A percentile compares a stretch with the other conserved stretches of the same genome.
phyloP scores from a whole-genome alignment of 2,113 vertebrate species.

The Bubo bubo region DNA sequence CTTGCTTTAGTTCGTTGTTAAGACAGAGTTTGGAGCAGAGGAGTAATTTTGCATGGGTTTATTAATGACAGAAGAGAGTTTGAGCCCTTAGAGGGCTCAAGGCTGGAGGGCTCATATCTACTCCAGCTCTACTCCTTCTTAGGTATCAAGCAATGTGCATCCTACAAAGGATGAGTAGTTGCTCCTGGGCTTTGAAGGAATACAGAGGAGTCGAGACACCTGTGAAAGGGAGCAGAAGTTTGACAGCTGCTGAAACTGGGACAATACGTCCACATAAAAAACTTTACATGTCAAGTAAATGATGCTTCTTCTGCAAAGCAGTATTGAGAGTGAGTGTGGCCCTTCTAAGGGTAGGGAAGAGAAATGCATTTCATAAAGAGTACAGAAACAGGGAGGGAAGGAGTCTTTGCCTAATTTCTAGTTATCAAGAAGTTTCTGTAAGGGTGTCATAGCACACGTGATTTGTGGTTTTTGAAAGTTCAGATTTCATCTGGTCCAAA shows the following conservation, averaged over 20 bases:
- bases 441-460: fast-evolving
- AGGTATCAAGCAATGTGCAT: neutral
- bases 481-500: neutral
- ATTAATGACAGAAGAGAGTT: neutral
- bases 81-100: neutral
- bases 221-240: neutral
- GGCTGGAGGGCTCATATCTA: neutral
- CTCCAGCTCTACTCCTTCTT: neutral
- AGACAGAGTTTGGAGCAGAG: neutral
- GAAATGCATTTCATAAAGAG: neutral
- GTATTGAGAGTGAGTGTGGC: neutral
- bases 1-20: neutral
- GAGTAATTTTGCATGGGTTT: neutral
- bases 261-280: neutral
- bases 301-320: neutral
- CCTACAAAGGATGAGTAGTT: neutral
- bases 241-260: neutral
- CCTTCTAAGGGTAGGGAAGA: neutral
- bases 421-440: neutral
- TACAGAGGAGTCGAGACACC: neutral
- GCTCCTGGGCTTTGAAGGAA: neutral
- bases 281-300: neutral
- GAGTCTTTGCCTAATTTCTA: neutral
- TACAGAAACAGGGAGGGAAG: neutral
- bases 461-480: neutral